phyloP scores from a whole-genome alignment of 2,797 vertebrate genomes.

The Neoniphon sammara region DNA sequence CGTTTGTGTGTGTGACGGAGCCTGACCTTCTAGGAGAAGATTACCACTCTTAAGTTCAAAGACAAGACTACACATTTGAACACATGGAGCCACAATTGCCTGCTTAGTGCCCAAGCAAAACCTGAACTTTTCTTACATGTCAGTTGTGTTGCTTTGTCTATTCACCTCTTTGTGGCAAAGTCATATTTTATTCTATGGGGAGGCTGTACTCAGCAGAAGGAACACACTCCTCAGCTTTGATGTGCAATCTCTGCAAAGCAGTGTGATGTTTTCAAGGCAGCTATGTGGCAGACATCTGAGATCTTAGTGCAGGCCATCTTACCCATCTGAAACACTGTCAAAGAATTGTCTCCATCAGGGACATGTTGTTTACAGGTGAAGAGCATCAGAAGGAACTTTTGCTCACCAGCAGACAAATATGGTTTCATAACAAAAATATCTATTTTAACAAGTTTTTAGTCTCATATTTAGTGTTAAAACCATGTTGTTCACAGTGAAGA shows the following conservation, averaged over 20 bases:
- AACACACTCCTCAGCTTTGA: constrained; percentile 10
- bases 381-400: neutral
- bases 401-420: neutral
- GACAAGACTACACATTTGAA: constrained; percentile 88
- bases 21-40: constrained; percentile 90
- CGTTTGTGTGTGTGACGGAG: constrained; percentile 56
- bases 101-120: constrained; percentile 86
- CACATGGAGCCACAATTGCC: constrained; percentile 85
- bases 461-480: no score
- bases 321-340: constrained; percentile 16
- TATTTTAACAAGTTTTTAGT: no score
- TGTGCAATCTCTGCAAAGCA: constrained; percentile 6
- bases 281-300: constrained; percentile 8
- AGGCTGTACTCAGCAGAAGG: neutral
- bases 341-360: neutral
- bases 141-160: constrained; percentile 65
- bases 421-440: no score
- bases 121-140: constrained; percentile 87
- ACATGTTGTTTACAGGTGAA: neutral
- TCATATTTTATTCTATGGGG: neutral
- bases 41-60: constrained; percentile 92
- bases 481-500: no score
- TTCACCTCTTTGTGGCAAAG: neutral
- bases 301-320: neutral
- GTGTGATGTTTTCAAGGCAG: neutral